Conservation (phyloP, 1,140 invertebrate genomes). For the Berghia stephanieae region DNA sequence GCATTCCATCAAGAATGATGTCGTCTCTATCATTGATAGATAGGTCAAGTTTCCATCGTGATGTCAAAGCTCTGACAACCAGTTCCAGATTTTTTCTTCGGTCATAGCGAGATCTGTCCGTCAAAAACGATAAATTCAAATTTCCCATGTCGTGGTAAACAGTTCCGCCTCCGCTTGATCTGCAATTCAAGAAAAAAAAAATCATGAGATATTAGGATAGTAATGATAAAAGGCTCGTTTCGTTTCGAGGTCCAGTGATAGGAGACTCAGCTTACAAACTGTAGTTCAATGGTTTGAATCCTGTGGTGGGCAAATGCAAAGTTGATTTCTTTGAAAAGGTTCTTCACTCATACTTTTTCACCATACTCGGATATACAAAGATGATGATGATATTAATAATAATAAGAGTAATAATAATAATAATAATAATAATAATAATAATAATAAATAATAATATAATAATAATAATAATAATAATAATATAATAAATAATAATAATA, state of each 20-base stretch:
- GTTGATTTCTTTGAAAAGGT: no score
- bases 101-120: conserved; percentile 79
- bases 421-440: conserved; percentile 8
- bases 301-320: no score
- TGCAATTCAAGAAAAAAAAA: no score
- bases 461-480: background rate
- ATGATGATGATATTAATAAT: background rate
- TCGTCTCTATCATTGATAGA: conserved; percentile 82
- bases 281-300: no score
- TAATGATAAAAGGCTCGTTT: no score
- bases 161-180: conserved; percentile 96
- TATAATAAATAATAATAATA: no score
- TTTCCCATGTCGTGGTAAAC: conserved; percentile 96
- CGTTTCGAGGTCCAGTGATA: no score
- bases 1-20: conserved; percentile 80
- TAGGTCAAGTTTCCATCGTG: conserved; percentile 80
- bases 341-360: no score
- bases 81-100: conserved; percentile 85
- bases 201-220: no score
- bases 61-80: conserved; percentile 80
- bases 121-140: conserved; percentile 91
- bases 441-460: background rate
- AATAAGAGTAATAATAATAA: conserved; percentile 4
- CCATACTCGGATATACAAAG: no score
- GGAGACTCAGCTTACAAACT: no score